Evolutionary conservation across 2,797 vertebrate species (phyloP), one percentile per base, ranked within the genome.

Genomic region (Capromys pilorides): DNA sequence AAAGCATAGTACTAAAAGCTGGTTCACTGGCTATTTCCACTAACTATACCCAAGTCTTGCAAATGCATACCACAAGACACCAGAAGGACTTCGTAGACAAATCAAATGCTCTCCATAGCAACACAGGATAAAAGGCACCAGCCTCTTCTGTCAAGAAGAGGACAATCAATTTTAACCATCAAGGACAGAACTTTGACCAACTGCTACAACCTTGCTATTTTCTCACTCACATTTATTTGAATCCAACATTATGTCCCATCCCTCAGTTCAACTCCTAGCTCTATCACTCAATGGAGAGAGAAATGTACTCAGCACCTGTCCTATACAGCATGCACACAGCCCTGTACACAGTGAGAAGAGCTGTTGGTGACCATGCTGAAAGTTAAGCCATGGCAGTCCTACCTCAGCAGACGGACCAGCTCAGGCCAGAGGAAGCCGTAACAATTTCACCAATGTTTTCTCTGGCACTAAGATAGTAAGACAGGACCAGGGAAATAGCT

Each of bases 171-270:
- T 96, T 92, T 94, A 95, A 62, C 59, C 61, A 86, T 2, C n/a
- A 69, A 85, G 59, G 31, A 91, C 62, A 67, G 61, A 67, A 85
- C 36, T 64, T 9, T 57, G 79, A 83, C 69, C 75, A 71, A 41
- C 54, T 41, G 39, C 80, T 93, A 39, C 16, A 31, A 94, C 75
- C 90, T 73, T 84, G 51, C 79, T 64, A 77, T 54, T 92, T 88
- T 69, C 88, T 64, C 90, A 95, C 78, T 96, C 82, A 77, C 41
- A 41, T 79, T 90, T 80, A 45, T 61, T 22, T 89, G 36, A 91
- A 71, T 39, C 80, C 77, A 51, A 93, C 86, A 86, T 66, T 61
- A 86, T 13, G 54, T 10, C 64, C 62, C 80, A 57, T 59, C 75
- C 45, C 66, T 61, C 14, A 22, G 73, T 31, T 80, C 51, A 80